Percentiles rank a stretch among this genome's conserved stretches.
Conservation (phyloP, 2,797 vertebrate genomes). For the Hoplostethus mediterraneus region DNA sequence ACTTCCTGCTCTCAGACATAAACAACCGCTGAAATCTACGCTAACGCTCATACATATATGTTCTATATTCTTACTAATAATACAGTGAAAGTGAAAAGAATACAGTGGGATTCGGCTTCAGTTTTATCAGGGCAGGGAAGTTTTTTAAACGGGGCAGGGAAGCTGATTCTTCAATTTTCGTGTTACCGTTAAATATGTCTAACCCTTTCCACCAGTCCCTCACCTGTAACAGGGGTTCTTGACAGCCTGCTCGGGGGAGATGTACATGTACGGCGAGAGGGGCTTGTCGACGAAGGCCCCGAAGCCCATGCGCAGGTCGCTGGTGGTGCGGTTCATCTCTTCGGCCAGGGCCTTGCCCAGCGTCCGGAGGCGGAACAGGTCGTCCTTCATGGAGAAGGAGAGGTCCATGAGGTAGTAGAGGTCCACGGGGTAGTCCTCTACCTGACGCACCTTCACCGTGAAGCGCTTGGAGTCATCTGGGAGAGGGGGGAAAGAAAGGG, state of each 20-base stretch:
- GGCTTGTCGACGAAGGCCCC: constrained; percentile 99
- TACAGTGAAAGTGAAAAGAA: too few species aligned
- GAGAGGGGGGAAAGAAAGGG: neutral
- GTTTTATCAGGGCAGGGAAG: neutral
- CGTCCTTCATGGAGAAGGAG: constrained; percentile 92
- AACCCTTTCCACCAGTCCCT: constrained; percentile 29
- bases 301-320: constrained; percentile 95
- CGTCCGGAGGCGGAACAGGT: constrained; percentile 88
- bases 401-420: constrained; percentile 99
- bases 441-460: constrained; percentile 92
- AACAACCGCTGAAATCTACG: constrained; percentile 51
- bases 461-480: constrained; percentile 93
- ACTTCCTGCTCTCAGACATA: constrained; percentile 49
- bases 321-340: constrained; percentile 94
- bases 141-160: neutral
- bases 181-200: too few species aligned
- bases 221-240: constrained; percentile 94
- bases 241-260: constrained; percentile 90
- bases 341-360: constrained; percentile 91
- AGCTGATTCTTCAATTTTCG: neutral
- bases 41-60: neutral
- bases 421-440: constrained; percentile 98
- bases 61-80: too few species aligned
- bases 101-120: constrained; percentile 7
- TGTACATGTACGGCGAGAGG: constrained; percentile 94